Percentiles rank a stretch among this genome's conserved stretches.
These are phyloP conservation scores for Eucidaris tribuloides DNA, from an alignment of 35 echinoderm and acorn worm species.

Conservation along the genomic window DNA sequence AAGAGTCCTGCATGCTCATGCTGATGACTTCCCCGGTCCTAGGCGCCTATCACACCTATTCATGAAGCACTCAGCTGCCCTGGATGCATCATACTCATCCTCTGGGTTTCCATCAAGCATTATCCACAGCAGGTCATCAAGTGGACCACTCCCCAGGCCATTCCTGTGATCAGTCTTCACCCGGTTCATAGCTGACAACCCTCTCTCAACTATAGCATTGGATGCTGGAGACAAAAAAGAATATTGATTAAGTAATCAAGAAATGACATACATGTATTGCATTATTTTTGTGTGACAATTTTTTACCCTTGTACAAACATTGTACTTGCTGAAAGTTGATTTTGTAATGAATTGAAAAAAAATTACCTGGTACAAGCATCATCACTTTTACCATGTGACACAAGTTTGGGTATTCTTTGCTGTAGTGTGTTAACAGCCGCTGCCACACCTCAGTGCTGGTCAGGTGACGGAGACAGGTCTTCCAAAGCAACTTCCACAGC, in stretches of 20 bases:
- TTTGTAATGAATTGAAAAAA: not conserved
- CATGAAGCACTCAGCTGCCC: slow-evolving; percentile 3
- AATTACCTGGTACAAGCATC: slow-evolving; percentile 32
- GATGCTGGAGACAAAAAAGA: slow-evolving; percentile 22
- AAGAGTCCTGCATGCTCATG: too few relatives aligned
- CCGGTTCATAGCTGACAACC: too few relatives aligned
- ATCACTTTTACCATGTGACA: slow-evolving; percentile 5
- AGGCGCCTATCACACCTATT: not conserved
- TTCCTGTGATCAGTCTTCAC: too few relatives aligned
- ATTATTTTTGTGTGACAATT: not conserved
- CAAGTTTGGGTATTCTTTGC: slow-evolving; percentile 6
- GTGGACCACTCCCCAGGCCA: not conserved
- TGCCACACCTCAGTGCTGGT: not conserved
- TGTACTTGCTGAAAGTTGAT: not conserved
- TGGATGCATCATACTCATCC: not conserved
- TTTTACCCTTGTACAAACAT: not conserved
- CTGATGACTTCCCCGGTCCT: not conserved
- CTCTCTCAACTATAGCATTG: too few relatives aligned
- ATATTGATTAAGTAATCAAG: not conserved
- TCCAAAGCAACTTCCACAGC: not conserved
- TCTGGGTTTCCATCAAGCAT: not conserved
- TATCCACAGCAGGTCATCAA: slow-evolving; percentile 28
- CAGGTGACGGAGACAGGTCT: not conserved
- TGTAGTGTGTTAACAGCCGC: not conserved
- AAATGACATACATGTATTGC: not conserved